Evolutionary conservation across 2,888 invertebrate species (phyloP), one percentile per base, ranked within the genome.

Genomic region (Drosophila flavopinicola): DNA sequence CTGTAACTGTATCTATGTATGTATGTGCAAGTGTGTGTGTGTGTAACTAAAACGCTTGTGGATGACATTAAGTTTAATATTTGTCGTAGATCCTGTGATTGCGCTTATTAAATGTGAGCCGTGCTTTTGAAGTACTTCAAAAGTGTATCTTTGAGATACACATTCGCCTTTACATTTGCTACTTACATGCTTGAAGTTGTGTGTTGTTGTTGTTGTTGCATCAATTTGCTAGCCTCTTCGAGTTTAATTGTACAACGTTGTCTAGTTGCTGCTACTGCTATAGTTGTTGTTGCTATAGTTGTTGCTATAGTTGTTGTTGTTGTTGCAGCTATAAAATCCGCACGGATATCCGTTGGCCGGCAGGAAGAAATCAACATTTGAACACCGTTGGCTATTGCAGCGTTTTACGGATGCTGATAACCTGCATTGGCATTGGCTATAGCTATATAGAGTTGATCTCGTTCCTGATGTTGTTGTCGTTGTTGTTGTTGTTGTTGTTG

Each of bases 351-450:
- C 88, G 89, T 75, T 88, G 68, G 68, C 72, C 71, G 82, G 84
- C 86, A 87, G 88, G 86, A 86, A 86, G 86, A 86, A 83, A 87
- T 86, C 86, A 88, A 86, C 87, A 88, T 87, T 87, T 86, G 88
- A 82, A 67, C 86, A 86, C 78, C 82, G 83, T 85, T 67, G 83
- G 64, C 83, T 68, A 66, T 78, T 73, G 65, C 74, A 65, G 70
- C 76, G 78, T 66, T 69, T 77, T 70, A 83, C 85, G 85, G 82
- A 83, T 85, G 82, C 78, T 73, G 85, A 85, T 83, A 83, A 71
- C 86, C 65, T 80, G 80, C 74, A 56, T 69, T 77, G 77, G 77
- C 79, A 69, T 66, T 70, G 75, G 77, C 75, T 75, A 53, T 56
- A 73, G 48, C 66, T 76, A 66, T 65, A 69, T 73, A 33, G 45